A percentile compares a stretch with the other conserved stretches of the same genome.
These are phyloP conservation scores for Archivesica marissinica DNA, from an alignment of 1,140 invertebrate species.

Conservation along the genomic window DNA sequence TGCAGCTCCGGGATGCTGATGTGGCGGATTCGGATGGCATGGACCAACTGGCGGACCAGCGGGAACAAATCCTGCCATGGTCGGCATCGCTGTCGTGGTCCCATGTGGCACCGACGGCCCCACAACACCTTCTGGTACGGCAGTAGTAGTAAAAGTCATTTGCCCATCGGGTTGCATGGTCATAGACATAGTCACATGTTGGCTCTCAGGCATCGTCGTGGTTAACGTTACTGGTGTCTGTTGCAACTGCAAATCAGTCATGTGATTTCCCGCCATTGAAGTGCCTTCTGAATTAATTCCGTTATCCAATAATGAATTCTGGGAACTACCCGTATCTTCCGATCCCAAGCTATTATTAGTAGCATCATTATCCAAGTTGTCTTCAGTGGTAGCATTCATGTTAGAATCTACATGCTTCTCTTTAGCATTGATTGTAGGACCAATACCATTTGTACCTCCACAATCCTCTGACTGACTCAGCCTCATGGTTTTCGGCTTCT, in stretches of 20 bases:
- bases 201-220: neutral
- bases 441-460: neutral
- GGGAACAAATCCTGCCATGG: neutral
- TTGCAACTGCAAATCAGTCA: neutral
- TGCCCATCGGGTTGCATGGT: constrained; percentile 30
- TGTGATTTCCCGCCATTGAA: neutral
- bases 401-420: constrained; percentile 31
- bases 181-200: neutral
- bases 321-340: neutral
- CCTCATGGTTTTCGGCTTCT: constrained; percentile 5
- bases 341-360: neutral
- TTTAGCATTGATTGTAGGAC: constrained; percentile 13
- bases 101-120: constrained; percentile 11
- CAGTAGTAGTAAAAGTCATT: constrained; percentile 33
- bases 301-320: neutral
- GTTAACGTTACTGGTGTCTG: neutral
- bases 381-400: neutral
- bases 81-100: neutral
- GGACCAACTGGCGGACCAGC: constrained; percentile 5
- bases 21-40: neutral
- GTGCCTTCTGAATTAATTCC: constrained; percentile 5
- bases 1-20: constrained; percentile 19
- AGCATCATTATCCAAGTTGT: neutral
- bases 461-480: constrained; percentile 1
- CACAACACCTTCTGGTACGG: neutral